Percentiles rank a stretch among this genome's conserved stretches.
These are phyloP conservation scores for Camponotus fellah DNA, from an alignment of 2,888 invertebrate genomes.

Conservation along the genomic window DNA sequence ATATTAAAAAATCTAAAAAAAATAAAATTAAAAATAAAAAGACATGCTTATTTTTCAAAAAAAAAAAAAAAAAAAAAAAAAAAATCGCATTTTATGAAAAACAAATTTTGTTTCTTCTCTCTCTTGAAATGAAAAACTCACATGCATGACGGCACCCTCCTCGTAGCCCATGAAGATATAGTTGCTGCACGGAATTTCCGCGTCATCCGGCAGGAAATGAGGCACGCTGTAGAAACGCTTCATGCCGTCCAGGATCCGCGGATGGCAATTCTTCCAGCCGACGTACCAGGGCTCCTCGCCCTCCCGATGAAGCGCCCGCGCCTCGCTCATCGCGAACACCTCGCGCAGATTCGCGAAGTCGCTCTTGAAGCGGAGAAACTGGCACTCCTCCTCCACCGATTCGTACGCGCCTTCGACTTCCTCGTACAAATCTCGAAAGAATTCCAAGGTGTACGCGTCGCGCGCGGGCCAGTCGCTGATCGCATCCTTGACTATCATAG, in stretches of 20 bases:
- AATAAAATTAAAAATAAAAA: no score
- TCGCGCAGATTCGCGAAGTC: slow-evolving; percentile 92
- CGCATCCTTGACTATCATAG: slow-evolving; percentile 93
- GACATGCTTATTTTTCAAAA: no score
- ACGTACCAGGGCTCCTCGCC: slow-evolving; percentile 94
- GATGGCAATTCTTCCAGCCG: slow-evolving; percentile 97
- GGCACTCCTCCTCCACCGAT: slow-evolving; percentile 93
- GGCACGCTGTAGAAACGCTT: slow-evolving; percentile 93
- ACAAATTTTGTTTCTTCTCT: no score
- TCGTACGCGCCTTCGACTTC: slow-evolving; percentile 91
- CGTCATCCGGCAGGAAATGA: slow-evolving; percentile 94
- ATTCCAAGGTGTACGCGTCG: slow-evolving; percentile 89
- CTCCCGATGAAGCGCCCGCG: slow-evolving; percentile 88
- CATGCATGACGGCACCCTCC: slow-evolving; percentile 96
- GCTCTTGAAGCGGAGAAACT: slow-evolving; percentile 95
- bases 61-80: no score
- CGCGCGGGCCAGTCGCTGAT: slow-evolving; percentile 93
- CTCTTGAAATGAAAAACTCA: slow-evolving; percentile 78
- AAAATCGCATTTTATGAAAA: no score
- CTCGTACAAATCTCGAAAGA: slow-evolving; percentile 91
- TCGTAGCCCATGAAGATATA: slow-evolving; percentile 97
- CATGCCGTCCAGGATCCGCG: slow-evolving; percentile 91
- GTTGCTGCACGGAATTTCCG: slow-evolving; percentile 95
- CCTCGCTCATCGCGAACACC: slow-evolving; percentile 92
- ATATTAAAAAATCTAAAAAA: no score